phyloP scores from a whole-genome alignment of 2,888 invertebrate genomes.

The Drosophila subquinaria region DNA sequence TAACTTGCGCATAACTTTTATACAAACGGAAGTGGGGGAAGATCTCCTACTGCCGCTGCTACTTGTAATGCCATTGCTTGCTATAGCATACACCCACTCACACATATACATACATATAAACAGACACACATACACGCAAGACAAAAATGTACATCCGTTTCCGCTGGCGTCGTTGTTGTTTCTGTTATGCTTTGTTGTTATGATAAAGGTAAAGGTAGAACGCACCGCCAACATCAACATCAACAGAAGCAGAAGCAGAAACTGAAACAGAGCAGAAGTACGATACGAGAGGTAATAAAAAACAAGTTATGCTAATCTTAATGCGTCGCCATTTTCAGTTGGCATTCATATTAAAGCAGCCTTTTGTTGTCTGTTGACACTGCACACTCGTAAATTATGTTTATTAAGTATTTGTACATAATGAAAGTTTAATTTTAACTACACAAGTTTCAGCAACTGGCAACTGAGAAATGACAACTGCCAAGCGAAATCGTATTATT shows the following conservation, averaged over 20 bases:
- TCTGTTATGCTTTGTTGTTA: conserved; percentile 48
- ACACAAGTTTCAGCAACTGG: conserved; percentile 23
- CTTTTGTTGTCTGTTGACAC: conserved; percentile 43
- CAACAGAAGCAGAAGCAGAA: background rate
- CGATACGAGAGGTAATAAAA: conserved; percentile 47
- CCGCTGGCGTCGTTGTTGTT: conserved; percentile 41
- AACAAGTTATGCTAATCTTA: conserved; percentile 75
- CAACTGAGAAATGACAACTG: conserved; percentile 24
- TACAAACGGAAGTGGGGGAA: conserved; percentile 29
- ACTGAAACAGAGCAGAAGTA: conserved; percentile 17
- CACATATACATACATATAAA: conserved; percentile 31
- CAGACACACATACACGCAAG: conserved; percentile 27
- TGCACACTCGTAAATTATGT: conserved; percentile 58
- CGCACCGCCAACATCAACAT: conserved; percentile 45
- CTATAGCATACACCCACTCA: conserved; percentile 16
- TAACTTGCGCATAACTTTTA: conserved; percentile 78
- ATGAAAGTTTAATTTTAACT: conserved; percentile 68
- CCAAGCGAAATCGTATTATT: background rate
- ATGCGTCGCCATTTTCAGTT: conserved; percentile 62
- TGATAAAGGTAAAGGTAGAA: conserved; percentile 37
- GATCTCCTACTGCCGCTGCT: conserved; percentile 28
- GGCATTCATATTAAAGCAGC: conserved; percentile 55
- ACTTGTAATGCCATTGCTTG: conserved; percentile 27
- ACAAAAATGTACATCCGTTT: conserved; percentile 70
- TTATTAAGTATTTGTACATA: conserved; percentile 76